Evolutionary conservation across 2,113 vertebrate species (phyloP).

Genomic region (Chiloscyllium plagiosum): DNA sequence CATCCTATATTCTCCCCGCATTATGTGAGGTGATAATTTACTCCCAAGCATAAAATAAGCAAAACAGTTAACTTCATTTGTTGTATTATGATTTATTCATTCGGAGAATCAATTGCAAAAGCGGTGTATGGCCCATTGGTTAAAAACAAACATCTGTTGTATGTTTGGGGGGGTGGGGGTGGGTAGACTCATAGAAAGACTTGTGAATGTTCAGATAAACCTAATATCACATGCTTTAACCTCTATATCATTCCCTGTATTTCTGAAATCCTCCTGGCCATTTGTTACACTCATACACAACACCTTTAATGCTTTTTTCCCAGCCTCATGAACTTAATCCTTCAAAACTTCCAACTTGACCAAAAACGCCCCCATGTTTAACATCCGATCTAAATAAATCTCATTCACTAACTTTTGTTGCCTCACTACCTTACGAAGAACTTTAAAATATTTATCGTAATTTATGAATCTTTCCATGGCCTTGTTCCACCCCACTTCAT

Average conservation of each 20-base stretch:
- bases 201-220: background rate
- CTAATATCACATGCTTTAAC: background rate
- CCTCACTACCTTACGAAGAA: background rate
- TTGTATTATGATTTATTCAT: background rate
- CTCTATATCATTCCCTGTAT: background rate
- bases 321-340: background rate
- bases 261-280: background rate
- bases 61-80: background rate
- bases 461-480: background rate
- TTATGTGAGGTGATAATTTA: background rate
- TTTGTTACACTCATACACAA: background rate
- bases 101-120: background rate
- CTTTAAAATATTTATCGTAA: background rate
- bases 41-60: background rate
- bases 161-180: background rate
- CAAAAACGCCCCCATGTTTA: background rate
- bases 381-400: background rate
- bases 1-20: background rate
- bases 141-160: background rate
- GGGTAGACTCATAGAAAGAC: background rate
- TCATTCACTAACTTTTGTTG: background rate
- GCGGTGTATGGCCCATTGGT: constrained; percentile 4
- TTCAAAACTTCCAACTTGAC: background rate
- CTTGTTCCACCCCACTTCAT: background rate
- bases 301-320: background rate